phyloP scores from a whole-genome alignment of 2,113 vertebrate genomes.

The Mesocricetus auratus region DNA sequence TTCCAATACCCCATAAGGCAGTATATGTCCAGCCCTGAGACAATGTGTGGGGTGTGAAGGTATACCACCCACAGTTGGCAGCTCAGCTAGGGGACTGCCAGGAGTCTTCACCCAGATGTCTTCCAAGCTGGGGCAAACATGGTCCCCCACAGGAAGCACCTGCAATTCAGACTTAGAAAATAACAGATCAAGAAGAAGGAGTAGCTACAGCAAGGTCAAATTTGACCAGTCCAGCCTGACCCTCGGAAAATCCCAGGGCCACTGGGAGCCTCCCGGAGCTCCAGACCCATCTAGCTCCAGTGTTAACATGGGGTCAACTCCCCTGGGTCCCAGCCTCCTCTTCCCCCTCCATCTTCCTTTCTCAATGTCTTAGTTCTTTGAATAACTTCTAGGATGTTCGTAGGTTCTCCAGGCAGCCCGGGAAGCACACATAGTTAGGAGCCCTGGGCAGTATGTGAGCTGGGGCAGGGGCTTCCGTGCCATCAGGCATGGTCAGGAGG shows the following conservation, averaged over 20 bases:
- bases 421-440: too few species aligned
- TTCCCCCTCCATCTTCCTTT: background rate
- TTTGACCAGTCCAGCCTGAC: too few species aligned
- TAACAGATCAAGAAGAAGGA: too few species aligned
- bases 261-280: background rate
- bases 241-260: background rate
- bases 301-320: background rate
- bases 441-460: background rate
- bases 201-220: background rate
- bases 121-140: background rate
- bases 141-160: background rate
- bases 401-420: background rate
- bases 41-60: too few species aligned
- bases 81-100: background rate
- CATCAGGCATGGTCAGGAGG: background rate
- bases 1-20: background rate
- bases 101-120: background rate
- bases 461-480: background rate
- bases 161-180: background rate
- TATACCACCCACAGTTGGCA: background rate
- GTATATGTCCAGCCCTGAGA: too few species aligned
- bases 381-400: background rate
- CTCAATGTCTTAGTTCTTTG: background rate
- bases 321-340: background rate
- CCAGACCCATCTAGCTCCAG: background rate